These are phyloP conservation scores for Drosophila mimetica DNA, from an alignment of 2,888 invertebrate genomes.

Conservation along the genomic window DNA sequence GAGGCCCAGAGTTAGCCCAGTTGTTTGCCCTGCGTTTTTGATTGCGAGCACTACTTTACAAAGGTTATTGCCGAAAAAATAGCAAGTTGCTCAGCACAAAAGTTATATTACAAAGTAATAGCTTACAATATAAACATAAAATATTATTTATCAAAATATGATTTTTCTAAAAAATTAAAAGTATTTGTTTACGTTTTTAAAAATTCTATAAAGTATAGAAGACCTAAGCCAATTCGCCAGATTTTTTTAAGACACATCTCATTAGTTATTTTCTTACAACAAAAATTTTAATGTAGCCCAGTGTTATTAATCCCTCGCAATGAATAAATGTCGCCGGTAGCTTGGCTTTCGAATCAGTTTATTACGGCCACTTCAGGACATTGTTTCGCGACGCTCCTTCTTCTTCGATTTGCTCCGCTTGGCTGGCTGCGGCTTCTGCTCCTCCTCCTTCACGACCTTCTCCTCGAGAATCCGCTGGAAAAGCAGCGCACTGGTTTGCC, in stretches of 20 bases:
- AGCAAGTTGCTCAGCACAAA: not conserved
- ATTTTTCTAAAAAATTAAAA: too few relatives aligned
- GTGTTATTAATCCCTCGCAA: conserved; percentile 19
- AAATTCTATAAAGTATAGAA: too few relatives aligned
- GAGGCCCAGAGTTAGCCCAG: conserved; percentile 20
- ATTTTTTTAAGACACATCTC: too few relatives aligned
- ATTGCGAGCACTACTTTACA: conserved; percentile 46
- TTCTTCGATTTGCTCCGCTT: conserved; percentile 64
- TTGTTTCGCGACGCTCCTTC: conserved; percentile 46
- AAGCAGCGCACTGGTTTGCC: conserved; percentile 72
- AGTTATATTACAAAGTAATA: too few relatives aligned
- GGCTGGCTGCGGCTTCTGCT: conserved; percentile 31
- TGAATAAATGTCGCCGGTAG: conserved; percentile 57
- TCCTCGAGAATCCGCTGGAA: conserved; percentile 80
- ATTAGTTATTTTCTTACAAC: too few relatives aligned
- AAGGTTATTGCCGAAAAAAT: not conserved
- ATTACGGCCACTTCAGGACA: conserved; percentile 65
- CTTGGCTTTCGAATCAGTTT: conserved; percentile 57
- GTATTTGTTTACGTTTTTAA: too few relatives aligned
- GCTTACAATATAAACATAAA: too few relatives aligned
- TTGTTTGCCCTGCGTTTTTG: conserved; percentile 38
- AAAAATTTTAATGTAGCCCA: conserved; percentile 12
- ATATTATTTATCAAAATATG: too few relatives aligned
- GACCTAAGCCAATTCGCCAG: too few relatives aligned
- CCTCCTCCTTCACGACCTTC: conserved; percentile 31